Percentiles rank a stretch among this genome's conserved stretches.
Conservation (phyloP, 1,140 invertebrate species). For the Solenopsis invicta region DNA sequence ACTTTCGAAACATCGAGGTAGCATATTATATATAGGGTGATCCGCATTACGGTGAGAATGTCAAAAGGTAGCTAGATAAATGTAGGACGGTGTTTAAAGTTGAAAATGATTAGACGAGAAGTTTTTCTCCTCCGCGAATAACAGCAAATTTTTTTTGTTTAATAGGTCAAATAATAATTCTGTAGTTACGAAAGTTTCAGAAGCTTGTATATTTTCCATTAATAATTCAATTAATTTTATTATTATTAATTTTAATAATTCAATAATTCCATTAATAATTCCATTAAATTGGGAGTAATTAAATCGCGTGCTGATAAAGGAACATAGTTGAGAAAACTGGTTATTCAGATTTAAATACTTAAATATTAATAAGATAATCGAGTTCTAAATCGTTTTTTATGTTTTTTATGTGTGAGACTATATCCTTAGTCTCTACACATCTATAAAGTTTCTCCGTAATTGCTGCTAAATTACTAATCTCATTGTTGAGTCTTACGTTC, state of each 20-base stretch:
- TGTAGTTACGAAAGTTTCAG: neutral
- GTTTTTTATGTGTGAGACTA: too few relatives aligned
- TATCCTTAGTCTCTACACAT: too few relatives aligned
- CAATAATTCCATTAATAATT: neutral
- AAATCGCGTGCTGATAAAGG: neutral
- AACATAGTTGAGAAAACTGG: neutral
- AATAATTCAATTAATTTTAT: too few relatives aligned
- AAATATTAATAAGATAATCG: slow-evolving; percentile 16
- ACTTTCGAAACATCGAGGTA: slow-evolving; percentile 58
- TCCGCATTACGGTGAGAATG: slow-evolving; percentile 36
- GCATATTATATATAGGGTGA: slow-evolving; percentile 48
- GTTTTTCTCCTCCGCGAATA: neutral
- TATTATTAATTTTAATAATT: too few relatives aligned
- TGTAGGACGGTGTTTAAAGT: slow-evolving; percentile 8
- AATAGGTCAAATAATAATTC: neutral
- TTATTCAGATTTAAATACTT: neutral
- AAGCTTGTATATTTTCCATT: neutral
- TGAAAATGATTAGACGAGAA: slow-evolving; percentile 32
- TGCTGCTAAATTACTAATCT: too few relatives aligned
- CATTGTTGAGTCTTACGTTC: too few relatives aligned
- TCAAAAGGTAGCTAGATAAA: slow-evolving; percentile 34
- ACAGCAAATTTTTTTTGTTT: neutral
- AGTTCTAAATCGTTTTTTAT: neutral
- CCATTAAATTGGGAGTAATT: neutral
- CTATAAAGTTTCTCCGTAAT: too few relatives aligned